Percentiles rank a stretch among this genome's conserved stretches.
phyloP scores from a whole-genome alignment of 2,888 invertebrate species.

The Leucoma salicis region DNA sequence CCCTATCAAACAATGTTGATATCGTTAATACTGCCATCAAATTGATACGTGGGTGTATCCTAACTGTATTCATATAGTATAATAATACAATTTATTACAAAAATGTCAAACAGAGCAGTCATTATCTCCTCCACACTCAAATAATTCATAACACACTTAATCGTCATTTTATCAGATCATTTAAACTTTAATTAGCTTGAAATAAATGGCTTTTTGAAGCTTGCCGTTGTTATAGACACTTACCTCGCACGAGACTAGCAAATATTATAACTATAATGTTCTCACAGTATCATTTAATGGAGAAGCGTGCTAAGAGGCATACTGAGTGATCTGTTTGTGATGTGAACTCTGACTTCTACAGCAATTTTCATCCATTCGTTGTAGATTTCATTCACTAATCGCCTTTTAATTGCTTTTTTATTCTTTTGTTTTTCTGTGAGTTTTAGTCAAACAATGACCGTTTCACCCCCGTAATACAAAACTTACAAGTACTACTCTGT shows the following conservation, averaged over 20 bases:
- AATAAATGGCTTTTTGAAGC: conserved; percentile 22
- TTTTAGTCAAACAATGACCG: too few species aligned
- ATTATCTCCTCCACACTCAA: conserved; percentile 33
- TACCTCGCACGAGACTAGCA: conserved; percentile 18
- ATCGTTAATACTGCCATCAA: conserved; percentile 66
- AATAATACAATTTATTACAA: conserved; percentile 47
- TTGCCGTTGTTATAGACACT: conserved; percentile 9
- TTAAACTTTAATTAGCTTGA: conserved; percentile 28
- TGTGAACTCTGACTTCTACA: too few species aligned
- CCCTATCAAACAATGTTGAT: conserved; percentile 40
- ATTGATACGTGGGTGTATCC: conserved; percentile 61
- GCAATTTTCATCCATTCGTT: too few species aligned
- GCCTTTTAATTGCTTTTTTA: too few species aligned
- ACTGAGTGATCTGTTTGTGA: too few species aligned
- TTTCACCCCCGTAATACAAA: too few species aligned
- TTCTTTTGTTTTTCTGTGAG: too few species aligned
- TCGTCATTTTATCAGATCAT: conserved; percentile 25
- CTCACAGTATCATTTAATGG: too few species aligned
- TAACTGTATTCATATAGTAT: conserved; percentile 41
- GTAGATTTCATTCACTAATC: too few species aligned
- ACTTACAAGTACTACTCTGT: too few species aligned
- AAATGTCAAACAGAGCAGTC: conserved; percentile 42
- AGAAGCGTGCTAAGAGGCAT: too few species aligned
- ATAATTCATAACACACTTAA: conserved; percentile 9
- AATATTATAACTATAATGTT: too few species aligned